Conservation (phyloP, 2,113 vertebrate species). For the Notarius lentiginosus region DNA sequence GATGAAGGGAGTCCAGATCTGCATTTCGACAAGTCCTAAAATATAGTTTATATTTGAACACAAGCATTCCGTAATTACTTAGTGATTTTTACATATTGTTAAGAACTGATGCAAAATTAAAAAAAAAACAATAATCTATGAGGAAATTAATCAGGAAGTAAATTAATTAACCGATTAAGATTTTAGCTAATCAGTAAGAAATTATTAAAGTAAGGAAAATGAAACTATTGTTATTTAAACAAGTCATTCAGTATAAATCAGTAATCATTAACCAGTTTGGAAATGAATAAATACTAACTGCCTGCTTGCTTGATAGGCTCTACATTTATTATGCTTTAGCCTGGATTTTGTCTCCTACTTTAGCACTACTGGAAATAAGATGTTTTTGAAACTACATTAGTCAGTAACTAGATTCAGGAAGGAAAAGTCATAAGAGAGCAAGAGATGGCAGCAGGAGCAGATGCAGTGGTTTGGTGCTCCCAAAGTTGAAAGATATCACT, state of each 20-base stretch:
- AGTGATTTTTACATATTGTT: not conserved
- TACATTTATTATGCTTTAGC: not conserved
- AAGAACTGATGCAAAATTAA: not conserved
- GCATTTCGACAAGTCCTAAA: slow-evolving; percentile 57
- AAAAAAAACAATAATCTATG: not conserved
- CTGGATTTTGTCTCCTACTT: not conserved
- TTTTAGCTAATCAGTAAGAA: not conserved
- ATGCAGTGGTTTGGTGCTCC: not conserved
- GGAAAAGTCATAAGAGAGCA: not conserved
- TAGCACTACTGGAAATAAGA: not conserved
- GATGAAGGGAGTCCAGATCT: slow-evolving; percentile 66
- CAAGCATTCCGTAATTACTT: not conserved
- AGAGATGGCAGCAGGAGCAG: not conserved
- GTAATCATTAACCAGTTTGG: not conserved
- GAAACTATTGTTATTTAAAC: not conserved
- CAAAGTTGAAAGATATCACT: not conserved
- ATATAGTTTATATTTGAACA: slow-evolving; percentile 1
- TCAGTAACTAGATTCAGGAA: not conserved
- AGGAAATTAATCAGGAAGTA: not conserved
- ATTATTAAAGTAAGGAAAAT: not conserved
- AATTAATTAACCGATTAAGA: not conserved
- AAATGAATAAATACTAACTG: not conserved
- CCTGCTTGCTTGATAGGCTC: not conserved
- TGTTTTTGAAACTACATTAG: not conserved
- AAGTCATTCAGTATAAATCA: not conserved